Evolutionary conservation across 2,888 invertebrate genomes (phyloP).

Genomic region (Diachrysia chrysitis): DNA sequence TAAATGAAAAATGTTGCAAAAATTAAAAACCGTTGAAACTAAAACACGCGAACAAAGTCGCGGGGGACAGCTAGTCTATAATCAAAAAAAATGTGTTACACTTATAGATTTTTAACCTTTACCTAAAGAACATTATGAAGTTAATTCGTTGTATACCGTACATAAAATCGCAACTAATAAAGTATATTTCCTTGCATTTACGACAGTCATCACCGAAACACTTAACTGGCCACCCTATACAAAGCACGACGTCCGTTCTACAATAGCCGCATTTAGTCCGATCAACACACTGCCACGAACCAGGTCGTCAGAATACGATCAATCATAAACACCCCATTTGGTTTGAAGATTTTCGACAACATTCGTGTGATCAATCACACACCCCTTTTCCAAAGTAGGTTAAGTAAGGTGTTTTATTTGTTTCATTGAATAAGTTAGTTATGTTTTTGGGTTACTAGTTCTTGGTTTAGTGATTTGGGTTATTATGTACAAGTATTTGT

Average conservation of each 20-base stretch:
- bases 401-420: conserved; percentile 45
- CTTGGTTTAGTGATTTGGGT: conserved; percentile 13
- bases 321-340: conserved; percentile 63
- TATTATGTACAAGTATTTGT: conserved; percentile 10
- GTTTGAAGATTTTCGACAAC: conserved; percentile 45
- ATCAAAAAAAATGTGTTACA: no score
- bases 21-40: no score
- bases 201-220: conserved; percentile 1
- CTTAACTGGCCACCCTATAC: conserved; percentile 13
- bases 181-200: background rate
- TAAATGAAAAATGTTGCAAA: no score
- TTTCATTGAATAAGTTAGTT: conserved; percentile 23
- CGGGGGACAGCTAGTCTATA: no score
- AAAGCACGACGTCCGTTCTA: conserved; percentile 31
- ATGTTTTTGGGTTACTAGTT: conserved; percentile 37
- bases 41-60: no score
- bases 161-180: background rate
- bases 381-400: conserved; percentile 48
- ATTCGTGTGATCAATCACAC: conserved; percentile 66
- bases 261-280: conserved; percentile 49
- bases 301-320: conserved; percentile 60
- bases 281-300: conserved; percentile 60
- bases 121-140: no score
- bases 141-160: no score
- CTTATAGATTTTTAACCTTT: no score